These are phyloP conservation scores for Macropis europaea DNA, from an alignment of 2,888 invertebrate genomes.

Conservation along the genomic window DNA sequence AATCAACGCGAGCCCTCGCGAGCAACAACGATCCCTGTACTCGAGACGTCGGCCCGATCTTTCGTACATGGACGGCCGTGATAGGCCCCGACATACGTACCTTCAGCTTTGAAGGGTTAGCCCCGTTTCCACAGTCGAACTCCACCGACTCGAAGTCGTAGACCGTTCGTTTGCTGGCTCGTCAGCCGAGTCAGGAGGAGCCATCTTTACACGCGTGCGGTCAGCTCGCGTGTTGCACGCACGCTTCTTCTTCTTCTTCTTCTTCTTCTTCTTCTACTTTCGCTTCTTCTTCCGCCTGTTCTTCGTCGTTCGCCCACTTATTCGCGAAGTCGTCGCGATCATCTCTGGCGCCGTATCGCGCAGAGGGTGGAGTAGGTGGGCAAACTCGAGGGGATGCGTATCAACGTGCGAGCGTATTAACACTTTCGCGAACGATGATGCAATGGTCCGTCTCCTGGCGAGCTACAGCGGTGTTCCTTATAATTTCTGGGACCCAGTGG, in stretches of 20 bases:
- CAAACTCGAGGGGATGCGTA: no score
- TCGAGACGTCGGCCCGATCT: slow-evolving; percentile 70
- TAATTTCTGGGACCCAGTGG: no score
- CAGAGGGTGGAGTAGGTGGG: no score
- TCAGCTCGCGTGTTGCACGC: slow-evolving; percentile 76
- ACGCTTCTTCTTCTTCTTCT: slow-evolving; percentile 52
- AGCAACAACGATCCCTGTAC: slow-evolving; percentile 66
- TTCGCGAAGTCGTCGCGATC: no score
- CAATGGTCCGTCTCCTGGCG: no score
- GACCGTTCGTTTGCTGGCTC: slow-evolving; percentile 52
- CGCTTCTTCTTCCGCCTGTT: slow-evolving; percentile 8
- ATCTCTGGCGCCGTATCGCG: no score
- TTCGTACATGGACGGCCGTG: slow-evolving; percentile 54
- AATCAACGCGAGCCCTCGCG: slow-evolving; percentile 72
- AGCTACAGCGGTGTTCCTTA: no score
- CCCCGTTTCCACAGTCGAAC: slow-evolving; percentile 17
- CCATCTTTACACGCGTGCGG: slow-evolving; percentile 76
- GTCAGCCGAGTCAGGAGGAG: slow-evolving; percentile 52
- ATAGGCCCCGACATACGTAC: slow-evolving; percentile 60
- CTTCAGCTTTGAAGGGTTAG: slow-evolving; percentile 61
- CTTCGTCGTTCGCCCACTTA: slow-evolving; percentile 32
- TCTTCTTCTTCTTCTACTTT: neutral
- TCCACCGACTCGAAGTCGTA: slow-evolving; percentile 24
- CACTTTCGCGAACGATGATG: no score
- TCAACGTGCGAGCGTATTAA: no score